Evolutionary conservation across 1,140 invertebrate species (phyloP), one percentile per base, ranked within the genome.

Genomic region (Hyles vespertilio): DNA sequence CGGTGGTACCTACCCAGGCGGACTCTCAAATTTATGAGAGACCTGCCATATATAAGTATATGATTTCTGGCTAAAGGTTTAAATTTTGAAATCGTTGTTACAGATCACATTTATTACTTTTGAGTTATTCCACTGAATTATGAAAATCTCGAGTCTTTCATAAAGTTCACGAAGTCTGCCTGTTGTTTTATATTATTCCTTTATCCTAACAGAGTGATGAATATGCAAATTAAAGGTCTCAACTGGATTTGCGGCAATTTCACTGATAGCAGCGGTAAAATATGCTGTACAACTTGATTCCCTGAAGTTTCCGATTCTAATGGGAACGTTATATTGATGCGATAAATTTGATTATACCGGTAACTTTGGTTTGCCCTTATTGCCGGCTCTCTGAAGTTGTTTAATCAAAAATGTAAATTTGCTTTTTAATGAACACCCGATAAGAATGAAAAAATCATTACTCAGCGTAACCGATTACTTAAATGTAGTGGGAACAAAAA

Each of bases 221-320:
- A 66, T 66, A 70, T 67, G 67, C 48, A 66, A 70, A 70, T 69
- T 50, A 48, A 51, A 61, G 56, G 52, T 44, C 45, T 56, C 51
- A 33, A 47, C 57, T 61, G 59, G 56, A 59, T 66, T 66, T 45
- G 12, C 61, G 44, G 50, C 57, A 59, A 67, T 64, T 62, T 61
- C 49, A 49, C 49, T 50, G 47, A 47, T 56, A 52, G 44, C 32
- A 46, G 60, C 55, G 47, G 36, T 62, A 36, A 67, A 63, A 60
- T 59, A 50, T 57, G 44, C 46, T 40, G 58, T 48, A 8, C 53
- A 62, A 67, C 56, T 62, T 67, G 55, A 65, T 65, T 65, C 50
- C 50, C 44, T 47, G 45, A 51, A 62, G 50, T 64, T 64, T 53
- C 50, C 47, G 40, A 59, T 57, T 53, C 40, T 57, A 53, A 57